Base-by-base conservation (phyloP, 2,797 vertebrate genomes). In the Clamator glandarius region DNA sequence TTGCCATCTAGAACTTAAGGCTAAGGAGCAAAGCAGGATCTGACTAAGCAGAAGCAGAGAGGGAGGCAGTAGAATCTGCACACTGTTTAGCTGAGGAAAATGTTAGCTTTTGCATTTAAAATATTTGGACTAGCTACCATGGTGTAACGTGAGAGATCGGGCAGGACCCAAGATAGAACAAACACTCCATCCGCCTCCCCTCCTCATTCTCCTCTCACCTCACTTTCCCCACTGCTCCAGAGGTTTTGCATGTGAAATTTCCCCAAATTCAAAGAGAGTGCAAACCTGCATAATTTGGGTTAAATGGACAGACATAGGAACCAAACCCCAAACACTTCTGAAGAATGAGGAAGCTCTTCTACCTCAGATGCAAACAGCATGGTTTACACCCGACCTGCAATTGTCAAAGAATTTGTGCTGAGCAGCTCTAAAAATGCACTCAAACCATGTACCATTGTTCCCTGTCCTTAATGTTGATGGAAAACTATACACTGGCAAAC, bases 401-500 rank as follows among this genome's bases (percentile, higher is more conserved):
- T 17, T 36, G 6, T 10, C 50, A 13, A 55, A 41, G 15, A 48
- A 77, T 26, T 57, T 72, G 50, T 12, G 70, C 24, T 0, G 0
- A 74, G 28, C 16, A 16, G 10, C 18, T 57, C 25, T 70, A 54
- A 41, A 72, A 87, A 12, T 8, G 7, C 87, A 57, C 20, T 11
- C 39, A 29, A 61, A 52, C 6, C 0, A 0, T 20, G 54, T 11
- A 55, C 83, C 17, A 17, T 2, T 31, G 15, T 39, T 50, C 20
- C 36, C 73, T 39, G 21, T 15, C 26, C 31, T 72, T 44, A 15
- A 3, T 0, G 12, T 2, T 48, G 23, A 51, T 2, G 36, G 26
- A 39, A 70, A 84, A 33, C 12, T 8, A 69, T 61, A 36, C 13
- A 7, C 12, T 23, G 7, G 46, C 50, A 69, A 80, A 46, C 70